Conservation (phyloP, 2,797 vertebrate genomes). For the Acropternis orthonyx region DNA sequence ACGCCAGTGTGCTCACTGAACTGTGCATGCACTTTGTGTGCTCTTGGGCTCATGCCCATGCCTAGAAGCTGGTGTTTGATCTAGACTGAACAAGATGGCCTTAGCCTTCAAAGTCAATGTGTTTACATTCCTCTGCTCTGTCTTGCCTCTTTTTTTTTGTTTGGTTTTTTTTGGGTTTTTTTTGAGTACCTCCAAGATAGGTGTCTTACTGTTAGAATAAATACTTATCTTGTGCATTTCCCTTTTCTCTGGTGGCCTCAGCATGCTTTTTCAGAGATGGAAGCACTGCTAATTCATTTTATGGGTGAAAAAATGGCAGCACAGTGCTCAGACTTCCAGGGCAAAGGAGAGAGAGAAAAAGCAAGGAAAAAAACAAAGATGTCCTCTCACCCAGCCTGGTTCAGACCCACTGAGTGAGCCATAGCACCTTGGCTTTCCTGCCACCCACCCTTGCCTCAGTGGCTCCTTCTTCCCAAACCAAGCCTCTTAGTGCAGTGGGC, state of each 20-base stretch:
- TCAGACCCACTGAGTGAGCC: neutral
- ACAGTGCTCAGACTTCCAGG: neutral
- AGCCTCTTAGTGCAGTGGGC: neutral
- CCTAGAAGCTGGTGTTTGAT: constrained; percentile 60
- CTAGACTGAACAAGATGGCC: constrained; percentile 46
- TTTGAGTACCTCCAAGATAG: neutral
- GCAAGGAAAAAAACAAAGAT: rapidly evolving
- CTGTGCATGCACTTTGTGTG: constrained; percentile 27
- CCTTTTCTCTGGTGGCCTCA: neutral
- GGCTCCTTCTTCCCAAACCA: neutral
- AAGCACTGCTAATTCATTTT: neutral
- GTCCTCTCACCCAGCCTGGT: neutral
- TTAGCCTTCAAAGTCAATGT: constrained; percentile 10
- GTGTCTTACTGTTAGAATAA: constrained; percentile 21
- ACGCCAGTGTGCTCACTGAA: constrained; percentile 43
- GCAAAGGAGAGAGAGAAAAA: neutral
- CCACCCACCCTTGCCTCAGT: neutral
- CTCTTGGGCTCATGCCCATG: constrained; percentile 39
- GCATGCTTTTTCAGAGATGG: neutral
- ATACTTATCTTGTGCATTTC: neutral
- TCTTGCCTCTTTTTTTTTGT: neutral
- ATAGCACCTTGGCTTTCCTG: neutral
- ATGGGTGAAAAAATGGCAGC: neutral
- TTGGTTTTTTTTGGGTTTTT: no score
- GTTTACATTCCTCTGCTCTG: constrained; percentile 41